Evolutionary conservation across 2,797 vertebrate genomes (phyloP).

Genomic region (Nyctibius grandis): DNA sequence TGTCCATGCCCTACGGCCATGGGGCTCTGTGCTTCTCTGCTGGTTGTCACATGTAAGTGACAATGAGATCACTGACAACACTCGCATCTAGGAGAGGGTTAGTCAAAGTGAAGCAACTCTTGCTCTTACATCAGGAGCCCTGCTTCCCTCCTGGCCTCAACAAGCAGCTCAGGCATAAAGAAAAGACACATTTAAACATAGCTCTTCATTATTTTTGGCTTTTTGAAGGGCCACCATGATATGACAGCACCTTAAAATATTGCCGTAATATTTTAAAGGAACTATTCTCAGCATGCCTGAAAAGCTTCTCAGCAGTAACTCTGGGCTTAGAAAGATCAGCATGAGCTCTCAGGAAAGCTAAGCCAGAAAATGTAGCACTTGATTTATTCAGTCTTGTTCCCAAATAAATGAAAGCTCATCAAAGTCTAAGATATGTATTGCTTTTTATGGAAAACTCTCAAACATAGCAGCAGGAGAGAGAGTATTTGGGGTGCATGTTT

Average conservation of each 20-base stretch:
- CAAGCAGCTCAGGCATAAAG: background rate
- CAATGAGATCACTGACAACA: background rate
- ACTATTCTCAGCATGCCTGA: background rate
- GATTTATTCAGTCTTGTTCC: slow-evolving; percentile 21
- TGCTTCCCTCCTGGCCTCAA: background rate
- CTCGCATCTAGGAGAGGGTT: background rate
- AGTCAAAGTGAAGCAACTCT: background rate
- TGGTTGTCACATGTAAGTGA: background rate
- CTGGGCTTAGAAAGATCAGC: background rate
- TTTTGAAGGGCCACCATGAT: background rate
- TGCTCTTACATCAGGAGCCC: background rate
- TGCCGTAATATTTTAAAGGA: background rate
- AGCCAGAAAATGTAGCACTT: background rate
- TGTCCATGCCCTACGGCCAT: rapidly evolving
- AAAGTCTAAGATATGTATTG: background rate
- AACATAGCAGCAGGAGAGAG: background rate
- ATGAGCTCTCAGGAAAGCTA: background rate
- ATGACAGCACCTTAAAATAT: background rate
- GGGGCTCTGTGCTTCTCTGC: no score
- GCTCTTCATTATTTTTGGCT: background rate
- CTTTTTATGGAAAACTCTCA: slow-evolving; percentile 22
- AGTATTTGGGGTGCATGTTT: background rate
- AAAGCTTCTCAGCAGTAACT: background rate
- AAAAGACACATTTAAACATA: background rate
- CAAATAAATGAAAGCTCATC: background rate